These are phyloP conservation scores for Plemyria rubiginata DNA, from an alignment of 2,888 invertebrate species.

Conservation along the genomic window DNA sequence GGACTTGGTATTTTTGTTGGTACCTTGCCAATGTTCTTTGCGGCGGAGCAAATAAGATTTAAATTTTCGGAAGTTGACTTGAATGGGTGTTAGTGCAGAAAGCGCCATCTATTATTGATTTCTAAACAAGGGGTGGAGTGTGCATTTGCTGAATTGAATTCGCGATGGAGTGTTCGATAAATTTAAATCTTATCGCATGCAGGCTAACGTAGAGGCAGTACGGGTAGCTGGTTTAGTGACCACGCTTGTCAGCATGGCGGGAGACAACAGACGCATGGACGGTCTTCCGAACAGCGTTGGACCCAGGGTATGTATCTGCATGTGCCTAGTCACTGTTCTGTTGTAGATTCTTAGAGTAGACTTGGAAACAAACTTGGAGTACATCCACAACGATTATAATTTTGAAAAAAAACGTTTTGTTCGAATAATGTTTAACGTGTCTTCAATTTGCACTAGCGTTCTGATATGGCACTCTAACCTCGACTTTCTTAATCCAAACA, in stretches of 20 bases:
- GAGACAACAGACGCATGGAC: slow-evolving; percentile 84
- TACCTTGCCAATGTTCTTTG: slow-evolving; percentile 66
- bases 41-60: slow-evolving; percentile 76
- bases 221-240: slow-evolving; percentile 93
- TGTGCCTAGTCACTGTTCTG: slow-evolving; percentile 44
- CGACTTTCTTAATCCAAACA: not conserved
- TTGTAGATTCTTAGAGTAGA: slow-evolving; percentile 11
- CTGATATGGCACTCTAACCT: slow-evolving; percentile 9
- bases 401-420: not conserved
- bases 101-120: slow-evolving; percentile 46
- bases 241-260: slow-evolving; percentile 92
- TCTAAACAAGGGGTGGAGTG: slow-evolving; percentile 44
- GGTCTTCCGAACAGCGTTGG: slow-evolving; percentile 81
- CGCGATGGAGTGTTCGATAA: slow-evolving; percentile 62
- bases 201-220: slow-evolving; percentile 93
- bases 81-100: slow-evolving; percentile 53
- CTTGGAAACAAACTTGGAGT: not conserved
- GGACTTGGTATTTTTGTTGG: slow-evolving; percentile 63
- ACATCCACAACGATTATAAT: not conserved
- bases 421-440: not conserved
- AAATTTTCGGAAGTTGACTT: slow-evolving; percentile 69
- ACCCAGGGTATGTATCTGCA: slow-evolving; percentile 76
- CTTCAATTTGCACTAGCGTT: slow-evolving; percentile 7
- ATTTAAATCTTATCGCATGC: slow-evolving; percentile 84
- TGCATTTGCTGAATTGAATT: slow-evolving; percentile 47